phyloP scores from a whole-genome alignment of 2,888 invertebrate species.

The Zhuqinia jingwanae region DNA sequence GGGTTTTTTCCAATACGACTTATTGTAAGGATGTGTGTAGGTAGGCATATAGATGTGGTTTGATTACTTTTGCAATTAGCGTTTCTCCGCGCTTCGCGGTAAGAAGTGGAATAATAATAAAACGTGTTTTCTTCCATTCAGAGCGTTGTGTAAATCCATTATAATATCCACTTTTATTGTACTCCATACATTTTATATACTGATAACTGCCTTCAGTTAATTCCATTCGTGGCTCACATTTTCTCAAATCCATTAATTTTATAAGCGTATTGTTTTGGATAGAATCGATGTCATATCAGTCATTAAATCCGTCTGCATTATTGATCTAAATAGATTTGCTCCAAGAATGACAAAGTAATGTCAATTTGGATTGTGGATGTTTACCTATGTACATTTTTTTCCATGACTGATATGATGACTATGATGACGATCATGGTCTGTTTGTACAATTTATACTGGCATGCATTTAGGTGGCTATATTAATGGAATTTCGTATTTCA shows the following conservation, averaged over 20 bases:
- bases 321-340: neutral
- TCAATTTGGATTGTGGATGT: no score
- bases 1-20: no score
- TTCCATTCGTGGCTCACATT: neutral
- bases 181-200: neutral
- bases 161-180: neutral
- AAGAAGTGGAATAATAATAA: neutral
- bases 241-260: conserved; percentile 35
- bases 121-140: neutral
- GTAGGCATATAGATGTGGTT: no score
- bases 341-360: conserved; percentile 25
- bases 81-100: no score
- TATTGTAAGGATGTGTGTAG: no score
- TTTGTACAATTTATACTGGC: no score
- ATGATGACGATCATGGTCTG: no score
- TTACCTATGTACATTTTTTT: neutral
- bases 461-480: no score
- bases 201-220: neutral
- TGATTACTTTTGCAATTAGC: no score
- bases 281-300: conserved; percentile 18
- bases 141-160: neutral
- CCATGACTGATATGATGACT: conserved; percentile 14
- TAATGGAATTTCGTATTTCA: no score
- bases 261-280: conserved; percentile 24
- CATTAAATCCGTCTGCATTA: conserved; percentile 20